These are phyloP conservation scores for Monopterus albus DNA, from an alignment of 2,113 vertebrate species.

Conservation along the genomic window DNA sequence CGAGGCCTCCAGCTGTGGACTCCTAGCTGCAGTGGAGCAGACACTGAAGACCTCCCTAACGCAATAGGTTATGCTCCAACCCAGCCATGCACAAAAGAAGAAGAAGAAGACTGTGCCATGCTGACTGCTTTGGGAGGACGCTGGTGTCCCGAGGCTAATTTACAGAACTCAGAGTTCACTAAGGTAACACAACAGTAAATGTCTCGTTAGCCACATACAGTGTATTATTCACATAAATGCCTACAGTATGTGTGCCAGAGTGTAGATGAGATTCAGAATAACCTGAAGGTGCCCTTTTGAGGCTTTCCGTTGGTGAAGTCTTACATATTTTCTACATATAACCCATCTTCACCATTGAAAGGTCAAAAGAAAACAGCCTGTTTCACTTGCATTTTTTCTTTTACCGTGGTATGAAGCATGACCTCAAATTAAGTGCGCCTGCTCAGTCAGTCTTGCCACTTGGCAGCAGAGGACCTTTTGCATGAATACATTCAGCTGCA, in stretches of 20 bases:
- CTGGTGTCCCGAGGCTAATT: constrained; percentile 66
- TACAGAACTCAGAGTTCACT: constrained; percentile 80
- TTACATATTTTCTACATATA: constrained; percentile 13
- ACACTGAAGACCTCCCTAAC: constrained; percentile 72
- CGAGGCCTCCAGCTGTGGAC: constrained; percentile 83
- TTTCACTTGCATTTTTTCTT: constrained; percentile 7
- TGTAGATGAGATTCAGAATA: no score
- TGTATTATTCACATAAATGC: neutral
- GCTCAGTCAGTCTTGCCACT: constrained; percentile 24
- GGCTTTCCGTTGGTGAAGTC: neutral
- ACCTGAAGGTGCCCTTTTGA: constrained; percentile 26
- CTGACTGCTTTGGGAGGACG: constrained; percentile 68
- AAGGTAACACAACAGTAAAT: constrained; percentile 80
- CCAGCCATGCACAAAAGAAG: constrained; percentile 68
- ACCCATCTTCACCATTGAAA: constrained; percentile 29
- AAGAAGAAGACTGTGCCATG: constrained; percentile 80
- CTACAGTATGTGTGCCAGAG: no score
- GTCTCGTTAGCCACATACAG: constrained; percentile 20
- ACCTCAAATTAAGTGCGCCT: constrained; percentile 21
- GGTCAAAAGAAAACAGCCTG: constrained; percentile 31
- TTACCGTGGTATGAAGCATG: constrained; percentile 6
- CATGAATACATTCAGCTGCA: constrained; percentile 12
- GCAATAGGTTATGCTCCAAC: constrained; percentile 46
- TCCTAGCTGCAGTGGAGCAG: constrained; percentile 65
- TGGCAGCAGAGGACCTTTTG: constrained; percentile 25